Evolutionary conservation across 2,888 invertebrate species (phyloP).

Genomic region (Fragum whitleyi): DNA sequence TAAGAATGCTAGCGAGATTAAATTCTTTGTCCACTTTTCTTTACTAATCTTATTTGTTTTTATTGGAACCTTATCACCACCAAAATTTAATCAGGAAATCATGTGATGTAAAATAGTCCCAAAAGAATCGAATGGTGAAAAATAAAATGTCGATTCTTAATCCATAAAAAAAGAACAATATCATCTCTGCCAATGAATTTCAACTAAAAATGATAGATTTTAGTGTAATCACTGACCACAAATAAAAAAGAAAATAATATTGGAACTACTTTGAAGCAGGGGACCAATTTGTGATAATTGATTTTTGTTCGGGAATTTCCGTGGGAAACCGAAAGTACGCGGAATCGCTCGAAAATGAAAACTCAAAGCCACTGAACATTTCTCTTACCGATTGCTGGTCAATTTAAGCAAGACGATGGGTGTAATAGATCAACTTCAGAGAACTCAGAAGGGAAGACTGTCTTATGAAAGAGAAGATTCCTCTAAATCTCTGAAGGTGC

Average conservation of each 20-base stretch:
- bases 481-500: conserved; percentile 44
- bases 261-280: not conserved
- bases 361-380: not conserved
- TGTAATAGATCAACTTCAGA: conserved; percentile 41
- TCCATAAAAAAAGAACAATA: too few relatives aligned
- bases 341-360: not conserved
- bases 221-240: too few relatives aligned
- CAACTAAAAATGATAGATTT: too few relatives aligned
- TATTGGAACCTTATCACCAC: not conserved
- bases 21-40: not conserved
- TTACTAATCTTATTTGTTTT: conserved; percentile 1
- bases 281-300: not conserved
- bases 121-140: not conserved
- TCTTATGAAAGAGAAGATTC: conserved; percentile 53
- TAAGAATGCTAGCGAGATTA: not conserved
- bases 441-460: conserved; percentile 47
- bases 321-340: not conserved
- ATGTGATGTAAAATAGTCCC: conserved; percentile 23
- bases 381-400: not conserved
- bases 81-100: conserved; percentile 20
- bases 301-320: not conserved
- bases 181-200: too few relatives aligned
- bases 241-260: not conserved
- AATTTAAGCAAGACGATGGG: conserved; percentile 29
- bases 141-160: too few relatives aligned